Evolutionary conservation across 2,888 invertebrate genomes (phyloP).

Genomic region (Nipponacmea schrenckii): DNA sequence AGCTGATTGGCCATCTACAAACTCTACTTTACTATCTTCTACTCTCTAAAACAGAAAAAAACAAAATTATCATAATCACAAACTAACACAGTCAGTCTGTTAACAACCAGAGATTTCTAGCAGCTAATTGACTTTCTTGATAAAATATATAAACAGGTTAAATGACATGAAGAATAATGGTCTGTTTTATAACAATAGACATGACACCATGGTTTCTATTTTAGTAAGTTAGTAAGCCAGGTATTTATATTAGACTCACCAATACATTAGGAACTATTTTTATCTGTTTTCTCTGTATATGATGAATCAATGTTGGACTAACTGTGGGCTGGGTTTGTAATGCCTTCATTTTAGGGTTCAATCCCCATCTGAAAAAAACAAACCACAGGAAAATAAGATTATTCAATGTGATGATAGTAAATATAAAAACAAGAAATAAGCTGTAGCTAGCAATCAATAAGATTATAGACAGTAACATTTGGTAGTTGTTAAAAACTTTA

Average conservation of each 20-base stretch:
- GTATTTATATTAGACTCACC: no score
- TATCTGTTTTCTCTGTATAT: conserved; percentile 59
- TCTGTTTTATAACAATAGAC: background rate
- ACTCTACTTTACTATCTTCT: conserved; percentile 50
- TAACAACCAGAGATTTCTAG: no score
- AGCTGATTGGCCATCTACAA: conserved; percentile 51
- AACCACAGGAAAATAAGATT: background rate
- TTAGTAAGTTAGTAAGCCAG: background rate
- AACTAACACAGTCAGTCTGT: no score
- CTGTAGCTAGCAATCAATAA: no score
- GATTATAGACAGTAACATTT: no score
- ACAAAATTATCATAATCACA: no score
- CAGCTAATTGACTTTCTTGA: no score
- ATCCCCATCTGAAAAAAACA: conserved; percentile 50
- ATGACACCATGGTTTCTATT: background rate
- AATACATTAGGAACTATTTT: conserved; percentile 58
- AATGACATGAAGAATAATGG: background rate
- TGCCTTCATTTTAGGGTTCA: conserved; percentile 62
- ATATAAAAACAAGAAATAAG: no score
- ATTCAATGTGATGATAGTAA: no score
- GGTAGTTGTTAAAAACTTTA: no score
- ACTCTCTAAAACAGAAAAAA: conserved; percentile 51
- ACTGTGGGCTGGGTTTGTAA: conserved; percentile 64
- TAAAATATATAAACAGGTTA: no score
- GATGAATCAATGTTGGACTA: conserved; percentile 62